Base-by-base conservation (phyloP, 2,113 vertebrate species). In the Misgurnus mizolepis region DNA sequence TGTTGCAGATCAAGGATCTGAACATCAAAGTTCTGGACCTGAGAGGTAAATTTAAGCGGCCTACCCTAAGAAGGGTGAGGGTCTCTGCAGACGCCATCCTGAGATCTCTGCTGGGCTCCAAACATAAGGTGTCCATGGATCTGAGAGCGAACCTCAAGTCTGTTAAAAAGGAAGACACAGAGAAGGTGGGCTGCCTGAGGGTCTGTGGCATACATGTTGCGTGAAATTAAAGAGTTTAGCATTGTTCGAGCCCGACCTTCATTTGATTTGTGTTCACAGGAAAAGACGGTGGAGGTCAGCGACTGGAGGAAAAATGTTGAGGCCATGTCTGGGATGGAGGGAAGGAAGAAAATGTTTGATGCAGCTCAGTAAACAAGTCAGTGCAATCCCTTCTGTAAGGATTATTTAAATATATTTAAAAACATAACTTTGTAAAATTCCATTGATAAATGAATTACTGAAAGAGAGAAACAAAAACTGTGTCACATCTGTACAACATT, bases 251-350 rank as follows among this genome's bases (percentile, higher is more conserved):
- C 60, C 22, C 18, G 53, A 4, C 27, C 7, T 58, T 11, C n/a
- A 60, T 61, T 18, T 53, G 47, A 39, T 0, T 10, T 40, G 65
- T 41, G 50, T 34, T 66, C n/a, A 6, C 79, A 97, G 95, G 95
- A 97, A 22, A 94, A 95, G 27, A 95, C 95, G 0, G 95, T 94
- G 85, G 95, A 96, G 87, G 95, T 97, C 72, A 93, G 95, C 0
- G 97, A 99, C 88, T 99, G 98, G 98, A 95, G 98, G 88, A 99
- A 99, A 92, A 99, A 99, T 0, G 95, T 97, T 79, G 95, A 97
- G 64, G 95, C 95, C 86, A 95, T 96, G 95, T 96, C 95, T 0
- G 95, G 95, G 18, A 99, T 99, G 97, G 96, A 99, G 81, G 97
- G 97, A 9, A 89, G 97, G 34, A 99, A 96, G 92, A 97, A 99